Evolutionary conservation across 2,797 vertebrate species (phyloP), one percentile per base, ranked within the genome.

Genomic region (Leuciscus waleckii): DNA sequence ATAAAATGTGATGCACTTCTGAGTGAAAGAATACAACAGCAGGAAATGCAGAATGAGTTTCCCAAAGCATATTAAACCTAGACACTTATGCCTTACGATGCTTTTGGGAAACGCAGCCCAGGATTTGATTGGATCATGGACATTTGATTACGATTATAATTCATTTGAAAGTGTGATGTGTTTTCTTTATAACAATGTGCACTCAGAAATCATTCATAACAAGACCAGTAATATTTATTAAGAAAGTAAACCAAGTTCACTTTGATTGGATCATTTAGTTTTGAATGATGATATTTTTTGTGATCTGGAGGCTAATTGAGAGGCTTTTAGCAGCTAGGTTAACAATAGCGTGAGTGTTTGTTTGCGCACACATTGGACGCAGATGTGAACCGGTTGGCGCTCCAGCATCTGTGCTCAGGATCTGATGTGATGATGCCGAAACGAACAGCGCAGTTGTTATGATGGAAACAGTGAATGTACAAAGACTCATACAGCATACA

Each of bases 331-430:
- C 41, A 35, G 79, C 14, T 58, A 81, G 32, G 65, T 29, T 29
- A 21, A 81, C 67, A 29, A 54, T 6, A 71, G 68, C 3, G 2
- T 21, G 46, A 56, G n/a, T 26, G 77, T 65, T 63, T 79, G 11
- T 46, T 75, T 41, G 10, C 17, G 37, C 70, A 79, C 73, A 83
- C 86, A 76, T 79, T 81, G 81, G n/a, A 63, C 78, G 83, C 70
- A 80, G 87, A 54, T 67, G 86, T 65, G 58, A 71, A 37, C 67
- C 67, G 35, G 4, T 68, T 63, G 74, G 83, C 54, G 46, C 58
- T 78, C 26, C 54, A 85, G 71, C 85, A 88, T 89, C 86, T 88
- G 88, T 67, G 82, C 14, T 29, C 82, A 87, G 79, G 82, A 87
- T 89, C 82, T 87, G 87, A 54, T 51, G 43, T 39, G 49, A 39